These are phyloP conservation scores for Oreochromis grahami DNA, from an alignment of 2,797 vertebrate genomes.

Conservation along the genomic window DNA sequence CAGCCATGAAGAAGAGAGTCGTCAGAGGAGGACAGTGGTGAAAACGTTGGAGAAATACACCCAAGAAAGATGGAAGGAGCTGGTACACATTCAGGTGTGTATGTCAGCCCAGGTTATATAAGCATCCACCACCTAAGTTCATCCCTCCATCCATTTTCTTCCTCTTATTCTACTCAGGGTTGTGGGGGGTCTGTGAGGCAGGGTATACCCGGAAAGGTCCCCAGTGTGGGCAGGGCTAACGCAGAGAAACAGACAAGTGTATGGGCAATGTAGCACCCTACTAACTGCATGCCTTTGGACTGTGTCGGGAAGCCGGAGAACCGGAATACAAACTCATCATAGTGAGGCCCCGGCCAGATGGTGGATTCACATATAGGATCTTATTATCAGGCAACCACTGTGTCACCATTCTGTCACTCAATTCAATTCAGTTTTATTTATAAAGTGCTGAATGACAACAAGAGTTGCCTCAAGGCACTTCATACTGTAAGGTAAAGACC, in stretches of 20 bases:
- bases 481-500: not conserved
- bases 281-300: not conserved
- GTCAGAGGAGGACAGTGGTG: slow-evolving; percentile 77
- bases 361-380: not conserved
- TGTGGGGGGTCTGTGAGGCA: too few species aligned
- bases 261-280: not conserved
- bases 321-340: not conserved
- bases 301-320: not conserved
- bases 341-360: not conserved
- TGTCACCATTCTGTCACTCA: not conserved
- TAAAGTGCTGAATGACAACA: not conserved
- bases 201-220: too few species aligned
- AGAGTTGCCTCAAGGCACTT: not conserved
- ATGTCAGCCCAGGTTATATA: not conserved
- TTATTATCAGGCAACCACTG: not conserved
- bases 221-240: too few species aligned
- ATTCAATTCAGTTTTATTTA: not conserved
- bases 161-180: too few species aligned
- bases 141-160: not conserved
- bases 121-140: not conserved
- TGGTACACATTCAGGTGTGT: slow-evolving; percentile 79
- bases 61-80: slow-evolving; percentile 81
- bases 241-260: too few species aligned
- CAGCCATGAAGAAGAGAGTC: slow-evolving; percentile 60
- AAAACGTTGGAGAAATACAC: slow-evolving; percentile 85